A percentile compares a stretch with the other conserved stretches of the same genome.
Evolutionary conservation across 2,113 vertebrate species (phyloP).

Genomic region (Grammomys surdaster): DNA sequence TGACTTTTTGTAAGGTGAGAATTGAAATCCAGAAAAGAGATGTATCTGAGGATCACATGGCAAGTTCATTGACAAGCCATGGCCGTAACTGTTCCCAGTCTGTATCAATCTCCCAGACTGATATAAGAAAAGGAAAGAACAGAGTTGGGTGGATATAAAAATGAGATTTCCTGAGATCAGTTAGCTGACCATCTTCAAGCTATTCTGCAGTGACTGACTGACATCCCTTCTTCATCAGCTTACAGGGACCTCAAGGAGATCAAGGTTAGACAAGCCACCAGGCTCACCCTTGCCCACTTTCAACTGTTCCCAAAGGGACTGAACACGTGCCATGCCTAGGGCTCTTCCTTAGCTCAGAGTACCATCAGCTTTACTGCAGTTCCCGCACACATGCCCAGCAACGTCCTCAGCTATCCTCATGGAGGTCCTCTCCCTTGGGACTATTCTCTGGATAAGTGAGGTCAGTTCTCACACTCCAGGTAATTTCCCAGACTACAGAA

Average conservation of each 20-base stretch:
- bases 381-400: neutral
- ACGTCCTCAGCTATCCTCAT: neutral
- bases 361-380: neutral
- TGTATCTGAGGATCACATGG: neutral
- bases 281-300: too few relatives aligned
- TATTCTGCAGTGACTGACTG: neutral
- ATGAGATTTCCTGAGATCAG: neutral
- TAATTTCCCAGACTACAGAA: neutral
- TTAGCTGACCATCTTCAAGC: neutral
- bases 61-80: neutral
- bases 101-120: neutral
- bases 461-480: neutral
- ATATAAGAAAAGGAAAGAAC: neutral
- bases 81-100: neutral
- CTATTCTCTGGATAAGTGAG: neutral
- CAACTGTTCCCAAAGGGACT: neutral
- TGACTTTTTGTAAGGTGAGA: neutral
- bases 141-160: neutral
- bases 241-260: neutral
- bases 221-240: neutral
- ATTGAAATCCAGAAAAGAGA: conserved; percentile 25
- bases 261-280: neutral
- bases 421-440: neutral
- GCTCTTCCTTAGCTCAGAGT: neutral
- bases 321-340: neutral